Evolutionary conservation across 2,797 vertebrate genomes (phyloP).

Genomic region (Eulemur coronatus): DNA sequence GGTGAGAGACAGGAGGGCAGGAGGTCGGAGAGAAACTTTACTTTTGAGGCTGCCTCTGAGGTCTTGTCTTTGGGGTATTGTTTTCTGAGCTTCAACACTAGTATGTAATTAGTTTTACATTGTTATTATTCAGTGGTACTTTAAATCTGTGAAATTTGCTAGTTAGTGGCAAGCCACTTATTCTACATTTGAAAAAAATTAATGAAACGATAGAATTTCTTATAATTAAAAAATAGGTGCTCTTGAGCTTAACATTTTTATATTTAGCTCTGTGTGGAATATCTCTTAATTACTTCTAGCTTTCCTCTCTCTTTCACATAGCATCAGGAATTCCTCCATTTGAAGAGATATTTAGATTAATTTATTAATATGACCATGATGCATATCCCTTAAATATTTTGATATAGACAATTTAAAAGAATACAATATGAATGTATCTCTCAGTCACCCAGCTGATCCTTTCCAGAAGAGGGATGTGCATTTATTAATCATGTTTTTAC

Average conservation of each 20-base stretch:
- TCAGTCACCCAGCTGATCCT: background rate
- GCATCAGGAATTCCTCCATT: background rate
- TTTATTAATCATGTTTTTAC: background rate
- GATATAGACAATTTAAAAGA: background rate
- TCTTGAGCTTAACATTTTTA: background rate
- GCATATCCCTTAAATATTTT: conserved; percentile 1
- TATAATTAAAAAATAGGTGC: background rate
- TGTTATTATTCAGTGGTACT: background rate
- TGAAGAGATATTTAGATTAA: background rate
- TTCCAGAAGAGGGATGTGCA: background rate
- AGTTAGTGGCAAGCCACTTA: background rate
- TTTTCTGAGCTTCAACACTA: background rate
- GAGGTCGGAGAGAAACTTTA: background rate
- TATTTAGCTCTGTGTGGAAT: background rate
- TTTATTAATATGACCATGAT: background rate
- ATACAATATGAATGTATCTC: background rate
- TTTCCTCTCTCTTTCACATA: background rate
- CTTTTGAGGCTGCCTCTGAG: background rate
- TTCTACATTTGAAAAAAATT: background rate
- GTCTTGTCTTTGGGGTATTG: background rate
- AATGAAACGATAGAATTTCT: background rate
- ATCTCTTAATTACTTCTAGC: background rate
- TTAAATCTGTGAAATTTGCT: background rate
- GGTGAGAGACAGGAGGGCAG: background rate
- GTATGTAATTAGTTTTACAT: background rate